Evolutionary conservation across 1,140 invertebrate species (phyloP).

Genomic region (Scylla paramamosain): DNA sequence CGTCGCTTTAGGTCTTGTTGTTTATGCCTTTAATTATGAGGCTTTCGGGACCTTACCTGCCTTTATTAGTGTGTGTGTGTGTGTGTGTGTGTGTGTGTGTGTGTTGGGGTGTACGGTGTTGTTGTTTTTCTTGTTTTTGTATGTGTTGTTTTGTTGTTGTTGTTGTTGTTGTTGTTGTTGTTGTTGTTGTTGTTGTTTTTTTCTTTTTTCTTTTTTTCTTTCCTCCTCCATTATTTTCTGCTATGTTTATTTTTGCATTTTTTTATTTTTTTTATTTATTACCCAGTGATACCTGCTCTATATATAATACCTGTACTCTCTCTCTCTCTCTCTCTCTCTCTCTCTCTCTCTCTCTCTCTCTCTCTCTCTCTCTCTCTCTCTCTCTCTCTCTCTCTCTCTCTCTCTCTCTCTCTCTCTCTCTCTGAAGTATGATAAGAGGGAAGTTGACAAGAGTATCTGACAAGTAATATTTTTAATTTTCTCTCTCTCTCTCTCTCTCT

Average conservation of each 20-base stretch:
- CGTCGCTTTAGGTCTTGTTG: no score
- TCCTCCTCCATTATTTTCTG: background rate
- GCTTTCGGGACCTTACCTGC: background rate
- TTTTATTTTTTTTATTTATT: background rate
- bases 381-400: constrained; percentile 24
- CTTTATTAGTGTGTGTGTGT: no score
- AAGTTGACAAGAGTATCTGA: no score
- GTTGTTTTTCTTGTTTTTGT: no score
- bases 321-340: background rate
- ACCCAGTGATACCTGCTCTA: background rate
- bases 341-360: background rate
- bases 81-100: no score
- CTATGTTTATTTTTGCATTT: background rate
- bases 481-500: background rate
- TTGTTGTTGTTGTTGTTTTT: background rate
- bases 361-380: background rate
- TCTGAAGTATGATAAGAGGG: no score
- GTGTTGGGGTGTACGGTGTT: no score
- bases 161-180: no score
- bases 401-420: background rate
- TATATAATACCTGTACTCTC: background rate
- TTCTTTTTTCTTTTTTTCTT: background rate
- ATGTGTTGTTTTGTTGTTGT: no score
- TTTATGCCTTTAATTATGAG: no score
- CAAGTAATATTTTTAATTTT: background rate